Percentiles rank a stretch among this genome's conserved stretches.
Conservation (phyloP, 2,888 invertebrate genomes). For the Tupiocoris notatus region DNA sequence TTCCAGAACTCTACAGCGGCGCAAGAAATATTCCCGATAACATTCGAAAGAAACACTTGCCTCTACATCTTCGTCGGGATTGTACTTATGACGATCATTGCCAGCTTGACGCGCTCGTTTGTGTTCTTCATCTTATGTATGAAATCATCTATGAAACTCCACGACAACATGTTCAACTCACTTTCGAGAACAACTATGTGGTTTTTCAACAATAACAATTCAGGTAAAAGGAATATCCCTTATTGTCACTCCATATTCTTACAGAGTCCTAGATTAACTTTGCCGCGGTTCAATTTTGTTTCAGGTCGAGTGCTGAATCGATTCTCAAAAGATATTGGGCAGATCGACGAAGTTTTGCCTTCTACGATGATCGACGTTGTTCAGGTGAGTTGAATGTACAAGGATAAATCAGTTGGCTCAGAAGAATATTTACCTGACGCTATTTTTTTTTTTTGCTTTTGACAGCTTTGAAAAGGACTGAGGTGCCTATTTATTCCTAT, state of each 20-base stretch:
- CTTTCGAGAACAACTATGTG: slow-evolving; percentile 77
- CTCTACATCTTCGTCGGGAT: slow-evolving; percentile 64
- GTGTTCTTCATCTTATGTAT: slow-evolving; percentile 74
- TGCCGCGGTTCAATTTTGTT: not conserved
- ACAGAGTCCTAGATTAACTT: too few species aligned
- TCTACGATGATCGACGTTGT: slow-evolving; percentile 59
- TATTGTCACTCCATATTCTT: slow-evolving; percentile 17
- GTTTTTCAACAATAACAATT: slow-evolving; percentile 87
- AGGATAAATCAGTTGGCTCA: too few species aligned
- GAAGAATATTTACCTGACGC: too few species aligned
- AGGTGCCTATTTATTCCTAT: too few species aligned
- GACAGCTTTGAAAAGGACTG: too few species aligned
- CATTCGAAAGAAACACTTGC: slow-evolving; percentile 43
- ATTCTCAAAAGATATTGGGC: slow-evolving; percentile 85
- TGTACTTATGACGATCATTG: slow-evolving; percentile 56
- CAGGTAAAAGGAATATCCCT: too few species aligned
- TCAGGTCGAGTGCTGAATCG: slow-evolving; percentile 75
- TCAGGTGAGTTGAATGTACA: slow-evolving; percentile 52
- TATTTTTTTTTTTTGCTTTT: too few species aligned
- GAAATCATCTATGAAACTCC: slow-evolving; percentile 73
- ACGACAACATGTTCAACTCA: slow-evolving; percentile 80
- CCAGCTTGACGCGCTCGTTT: slow-evolving; percentile 62
- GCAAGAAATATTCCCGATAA: slow-evolving; percentile 5
- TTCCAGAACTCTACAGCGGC: not conserved
- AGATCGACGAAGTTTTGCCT: slow-evolving; percentile 63